Percentiles rank a stretch among this genome's conserved stretches.
These are phyloP conservation scores for Battus philenor DNA, from an alignment of 1,140 invertebrate genomes.

Conservation along the genomic window DNA sequence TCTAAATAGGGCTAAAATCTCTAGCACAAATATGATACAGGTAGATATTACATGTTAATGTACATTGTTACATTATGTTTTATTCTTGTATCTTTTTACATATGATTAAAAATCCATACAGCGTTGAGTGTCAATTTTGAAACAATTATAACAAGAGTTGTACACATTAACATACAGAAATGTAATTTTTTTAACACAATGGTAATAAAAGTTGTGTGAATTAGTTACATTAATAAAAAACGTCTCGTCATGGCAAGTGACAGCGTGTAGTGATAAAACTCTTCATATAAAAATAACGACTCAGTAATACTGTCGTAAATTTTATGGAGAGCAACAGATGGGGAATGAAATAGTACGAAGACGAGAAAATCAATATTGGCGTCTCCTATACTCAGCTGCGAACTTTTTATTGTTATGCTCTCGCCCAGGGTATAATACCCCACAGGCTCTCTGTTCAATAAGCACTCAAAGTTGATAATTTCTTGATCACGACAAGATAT, in stretches of 20 bases:
- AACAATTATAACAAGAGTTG: too few relatives aligned
- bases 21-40: too few relatives aligned
- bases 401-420: constrained; percentile 44
- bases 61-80: too few relatives aligned
- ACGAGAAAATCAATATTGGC: constrained; percentile 65
- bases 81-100: too few relatives aligned
- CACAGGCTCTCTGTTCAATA: constrained; percentile 29
- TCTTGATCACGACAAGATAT: too few relatives aligned
- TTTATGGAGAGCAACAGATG: constrained; percentile 73
- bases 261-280: constrained; percentile 50
- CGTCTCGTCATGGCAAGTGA: constrained; percentile 34
- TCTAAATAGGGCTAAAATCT: too few relatives aligned
- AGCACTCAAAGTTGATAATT: constrained; percentile 5
- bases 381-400: constrained; percentile 47
- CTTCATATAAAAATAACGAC: constrained; percentile 69
- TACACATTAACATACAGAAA: too few relatives aligned
- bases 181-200: too few relatives aligned
- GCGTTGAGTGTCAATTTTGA: too few relatives aligned
- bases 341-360: constrained; percentile 60
- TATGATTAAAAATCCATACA: too few relatives aligned
- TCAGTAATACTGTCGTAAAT: constrained; percentile 67
- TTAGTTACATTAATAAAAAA: constrained; percentile 33
- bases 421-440: constrained; percentile 24
- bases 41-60: too few relatives aligned
- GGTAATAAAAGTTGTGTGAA: constrained; percentile 21